Conservation (phyloP, 2,888 invertebrate species). For the Rhagonycha lutea region DNA sequence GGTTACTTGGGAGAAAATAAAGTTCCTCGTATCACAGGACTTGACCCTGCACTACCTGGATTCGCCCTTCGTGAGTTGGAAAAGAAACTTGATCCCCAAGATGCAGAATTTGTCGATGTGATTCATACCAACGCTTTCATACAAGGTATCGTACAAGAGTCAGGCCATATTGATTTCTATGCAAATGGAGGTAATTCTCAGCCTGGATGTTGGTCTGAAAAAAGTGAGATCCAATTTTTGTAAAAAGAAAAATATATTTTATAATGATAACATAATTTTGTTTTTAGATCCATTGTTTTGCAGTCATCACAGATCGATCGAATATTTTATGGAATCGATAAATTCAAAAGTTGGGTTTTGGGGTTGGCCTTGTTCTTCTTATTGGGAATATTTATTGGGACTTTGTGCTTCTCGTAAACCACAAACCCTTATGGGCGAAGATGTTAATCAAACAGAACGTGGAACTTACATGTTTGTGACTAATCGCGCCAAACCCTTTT, state of each 20-base stretch:
- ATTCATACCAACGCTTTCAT: constrained; percentile 73
- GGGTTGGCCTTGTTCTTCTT: constrained; percentile 67
- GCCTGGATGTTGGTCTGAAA: constrained; percentile 65
- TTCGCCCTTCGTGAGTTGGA: constrained; percentile 60
- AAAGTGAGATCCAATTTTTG: constrained; percentile 44
- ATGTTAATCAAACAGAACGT: constrained; percentile 47
- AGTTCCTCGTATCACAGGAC: constrained; percentile 64
- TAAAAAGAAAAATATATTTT: neutral
- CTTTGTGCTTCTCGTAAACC: constrained; percentile 61
- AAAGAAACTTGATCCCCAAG: constrained; percentile 64
- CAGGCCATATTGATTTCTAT: constrained; percentile 74
- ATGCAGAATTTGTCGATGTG: constrained; percentile 72
- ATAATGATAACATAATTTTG: neutral
- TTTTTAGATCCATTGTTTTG: constrained; percentile 63
- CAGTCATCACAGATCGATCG: constrained; percentile 66
- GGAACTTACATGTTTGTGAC: constrained; percentile 65
- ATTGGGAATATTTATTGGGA: constrained; percentile 61
- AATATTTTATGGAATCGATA: constrained; percentile 69
- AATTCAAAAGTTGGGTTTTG: constrained; percentile 65
- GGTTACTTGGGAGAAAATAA: constrained; percentile 58
- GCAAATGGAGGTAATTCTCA: constrained; percentile 72
- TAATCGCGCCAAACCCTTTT: constrained; percentile 60
- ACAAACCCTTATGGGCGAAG: constrained; percentile 58
- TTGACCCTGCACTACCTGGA: constrained; percentile 73
- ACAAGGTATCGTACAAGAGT: constrained; percentile 67